Evolutionary conservation across 1,140 invertebrate genomes (phyloP).

Genomic region (Acyrthosiphon pisum): DNA sequence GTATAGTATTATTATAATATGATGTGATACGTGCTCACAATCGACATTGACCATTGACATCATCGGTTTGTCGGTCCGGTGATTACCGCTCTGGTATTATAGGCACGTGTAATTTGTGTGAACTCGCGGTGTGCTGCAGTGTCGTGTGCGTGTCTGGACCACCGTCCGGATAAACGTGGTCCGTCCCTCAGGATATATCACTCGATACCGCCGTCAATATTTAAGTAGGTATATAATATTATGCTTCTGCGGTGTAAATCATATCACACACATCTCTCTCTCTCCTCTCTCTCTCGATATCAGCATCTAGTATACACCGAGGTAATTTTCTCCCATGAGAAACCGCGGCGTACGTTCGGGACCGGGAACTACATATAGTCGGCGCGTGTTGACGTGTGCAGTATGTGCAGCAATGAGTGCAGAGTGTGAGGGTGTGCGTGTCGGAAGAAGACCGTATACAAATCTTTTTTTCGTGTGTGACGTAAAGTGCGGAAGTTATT

Average conservation of each 20-base stretch:
- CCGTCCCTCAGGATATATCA: conserved; percentile 28
- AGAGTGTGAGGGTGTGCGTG: neutral
- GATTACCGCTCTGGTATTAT: neutral
- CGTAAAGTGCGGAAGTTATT: neutral
- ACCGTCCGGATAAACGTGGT: neutral
- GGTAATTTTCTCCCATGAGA: neutral
- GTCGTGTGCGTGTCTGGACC: neutral
- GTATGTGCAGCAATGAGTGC: no score
- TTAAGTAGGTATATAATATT: neutral
- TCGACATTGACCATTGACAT: neutral
- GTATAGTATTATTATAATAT: neutral
- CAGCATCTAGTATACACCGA: neutral
- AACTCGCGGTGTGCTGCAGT: neutral
- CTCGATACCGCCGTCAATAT: conserved; percentile 1
- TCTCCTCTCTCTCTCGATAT: neutral
- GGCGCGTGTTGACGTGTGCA: neutral
- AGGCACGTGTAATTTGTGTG: neutral
- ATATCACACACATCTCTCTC: no score
- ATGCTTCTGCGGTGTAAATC: neutral
- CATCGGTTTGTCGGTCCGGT: conserved; percentile 26
- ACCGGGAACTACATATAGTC: neutral
- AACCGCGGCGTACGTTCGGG: neutral
- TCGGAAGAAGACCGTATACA: conserved; percentile 13
- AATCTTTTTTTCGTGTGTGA: neutral
- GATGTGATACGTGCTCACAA: neutral